A percentile compares a stretch with the other conserved stretches of the same genome.
Evolutionary conservation across 2,113 vertebrate species (phyloP).

Genomic region (Elephas maximus): DNA sequence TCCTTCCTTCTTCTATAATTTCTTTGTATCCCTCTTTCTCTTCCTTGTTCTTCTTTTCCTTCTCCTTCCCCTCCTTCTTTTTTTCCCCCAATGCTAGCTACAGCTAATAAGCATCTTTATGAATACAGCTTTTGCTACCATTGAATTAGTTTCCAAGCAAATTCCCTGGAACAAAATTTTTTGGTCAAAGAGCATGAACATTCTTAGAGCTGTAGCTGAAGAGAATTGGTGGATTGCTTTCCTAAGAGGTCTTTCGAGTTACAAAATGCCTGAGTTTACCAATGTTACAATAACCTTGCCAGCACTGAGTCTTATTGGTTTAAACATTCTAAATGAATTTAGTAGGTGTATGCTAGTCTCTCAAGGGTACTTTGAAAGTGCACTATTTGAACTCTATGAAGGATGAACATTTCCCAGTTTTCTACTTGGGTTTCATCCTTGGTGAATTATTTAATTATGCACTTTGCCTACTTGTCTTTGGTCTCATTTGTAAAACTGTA

Average conservation of each 20-base stretch:
- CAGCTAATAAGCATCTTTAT: not conserved
- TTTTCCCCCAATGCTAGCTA: not conserved
- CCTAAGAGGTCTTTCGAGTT: conserved; percentile 36
- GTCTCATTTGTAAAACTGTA: not conserved
- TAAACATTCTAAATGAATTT: conserved; percentile 28
- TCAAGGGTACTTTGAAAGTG: not conserved
- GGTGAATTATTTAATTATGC: not conserved
- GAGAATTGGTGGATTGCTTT: not conserved
- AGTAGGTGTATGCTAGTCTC: not conserved
- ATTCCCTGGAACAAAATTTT: not conserved
- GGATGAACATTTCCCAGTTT: not conserved
- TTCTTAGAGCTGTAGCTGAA: not conserved
- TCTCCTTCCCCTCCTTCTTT: fast-evolving
- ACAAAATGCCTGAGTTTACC: not conserved
- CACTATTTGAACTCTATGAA: not conserved
- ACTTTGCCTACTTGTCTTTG: not conserved
- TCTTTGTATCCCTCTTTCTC: too few relatives aligned
- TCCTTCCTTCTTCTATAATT: not conserved
- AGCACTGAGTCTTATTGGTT: not conserved
- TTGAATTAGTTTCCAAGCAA: not conserved
- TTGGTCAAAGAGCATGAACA: not conserved
- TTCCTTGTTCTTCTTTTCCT: too few relatives aligned
- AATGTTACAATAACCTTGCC: not conserved
- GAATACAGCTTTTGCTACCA: not conserved
- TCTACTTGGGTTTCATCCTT: not conserved